Evolutionary conservation across 2,797 vertebrate genomes (phyloP).

Genomic region (Protonibea diacanthus): DNA sequence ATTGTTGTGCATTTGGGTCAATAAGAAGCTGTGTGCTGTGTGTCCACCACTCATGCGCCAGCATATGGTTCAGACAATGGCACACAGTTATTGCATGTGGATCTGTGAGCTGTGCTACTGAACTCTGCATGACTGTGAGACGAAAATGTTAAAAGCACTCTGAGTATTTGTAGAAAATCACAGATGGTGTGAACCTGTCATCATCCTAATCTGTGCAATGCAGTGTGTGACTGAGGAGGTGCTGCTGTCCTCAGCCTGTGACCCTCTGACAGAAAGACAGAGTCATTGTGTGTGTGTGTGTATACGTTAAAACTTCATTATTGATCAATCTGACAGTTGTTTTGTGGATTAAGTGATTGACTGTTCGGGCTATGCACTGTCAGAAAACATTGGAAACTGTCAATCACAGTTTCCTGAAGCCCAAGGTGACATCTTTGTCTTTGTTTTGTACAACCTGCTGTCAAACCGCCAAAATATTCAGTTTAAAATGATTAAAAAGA

Average conservation of each 20-base stretch:
- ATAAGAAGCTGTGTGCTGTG: slow-evolving; percentile 17
- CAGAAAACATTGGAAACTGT: not conserved
- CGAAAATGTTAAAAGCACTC: not conserved
- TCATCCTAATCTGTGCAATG: slow-evolving; percentile 8
- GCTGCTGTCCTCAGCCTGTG: slow-evolving; percentile 29
- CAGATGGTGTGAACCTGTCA: not conserved
- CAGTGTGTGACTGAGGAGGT: slow-evolving; percentile 11
- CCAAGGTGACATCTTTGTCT: not conserved
- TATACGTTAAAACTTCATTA: not conserved
- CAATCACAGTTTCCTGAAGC: not conserved
- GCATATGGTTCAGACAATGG: slow-evolving; percentile 8
- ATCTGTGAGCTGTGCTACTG: not conserved
- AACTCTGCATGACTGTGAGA: slow-evolving; percentile 41
- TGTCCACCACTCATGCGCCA: slow-evolving; percentile 12
- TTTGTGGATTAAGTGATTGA: not conserved
- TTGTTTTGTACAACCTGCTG: not conserved
- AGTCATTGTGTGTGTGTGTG: not conserved
- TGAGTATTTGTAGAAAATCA: not conserved
- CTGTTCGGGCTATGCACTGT: rapidly evolving
- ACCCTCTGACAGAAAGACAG: not conserved
- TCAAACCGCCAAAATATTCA: not conserved
- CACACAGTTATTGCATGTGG: slow-evolving; percentile 12
- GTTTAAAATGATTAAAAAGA: not conserved
- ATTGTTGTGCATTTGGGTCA: slow-evolving; percentile 47
- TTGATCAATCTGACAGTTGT: slow-evolving; percentile 9